Base-by-base conservation (phyloP, 2,888 invertebrate genomes). In the Chrysolina haemoptera region DNA sequence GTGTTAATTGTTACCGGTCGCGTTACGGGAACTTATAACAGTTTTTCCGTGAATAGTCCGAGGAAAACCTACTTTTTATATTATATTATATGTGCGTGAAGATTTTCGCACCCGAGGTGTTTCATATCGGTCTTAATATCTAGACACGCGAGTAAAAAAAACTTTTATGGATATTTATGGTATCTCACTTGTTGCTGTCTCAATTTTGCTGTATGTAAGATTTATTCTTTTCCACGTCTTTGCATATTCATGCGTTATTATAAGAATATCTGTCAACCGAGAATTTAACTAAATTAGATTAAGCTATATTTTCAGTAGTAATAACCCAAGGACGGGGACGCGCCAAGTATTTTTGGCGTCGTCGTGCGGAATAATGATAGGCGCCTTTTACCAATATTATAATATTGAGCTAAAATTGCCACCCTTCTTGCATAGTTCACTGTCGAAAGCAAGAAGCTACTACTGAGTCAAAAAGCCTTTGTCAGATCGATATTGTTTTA, bases 81-180 rank as follows among this genome's bases (percentile, higher is more conserved):
- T n/a, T 35, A 2, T n/a, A 2, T 2, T 12, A 27, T n/a, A 27
- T 12, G 59, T 35, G 59, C 59, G 35, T 59, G 35, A n/a, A 59
- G 27, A 59, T 27, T 59, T 59, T 59, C 59, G 27, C 59, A 22
- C 27, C 59, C 0, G 8, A 8, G 35, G 14, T 59, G 27, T 6
- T 27, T 27, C 8, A 27, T 27, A 59, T 59, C 59, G 27, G 59
- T 59, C n/a, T 50, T 4, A 10, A 10, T 16, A 50, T 59, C 59
- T 59, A n/a, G 35, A 59, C 59, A 59, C 59, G 59, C 59, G 5
- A 59, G 59, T 22, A n/a, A 59, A 59, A 35, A 59, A 59, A 59
- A 59, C 50, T 1, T 50, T n/a, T 14, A 35, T 16, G 59, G 59
- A 22, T 59, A 59, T 59, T 59, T n/a, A 35, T 59, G 27, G 16